phyloP scores from a whole-genome alignment of 2,888 invertebrate species.

The Sphecodes monilicornis region DNA sequence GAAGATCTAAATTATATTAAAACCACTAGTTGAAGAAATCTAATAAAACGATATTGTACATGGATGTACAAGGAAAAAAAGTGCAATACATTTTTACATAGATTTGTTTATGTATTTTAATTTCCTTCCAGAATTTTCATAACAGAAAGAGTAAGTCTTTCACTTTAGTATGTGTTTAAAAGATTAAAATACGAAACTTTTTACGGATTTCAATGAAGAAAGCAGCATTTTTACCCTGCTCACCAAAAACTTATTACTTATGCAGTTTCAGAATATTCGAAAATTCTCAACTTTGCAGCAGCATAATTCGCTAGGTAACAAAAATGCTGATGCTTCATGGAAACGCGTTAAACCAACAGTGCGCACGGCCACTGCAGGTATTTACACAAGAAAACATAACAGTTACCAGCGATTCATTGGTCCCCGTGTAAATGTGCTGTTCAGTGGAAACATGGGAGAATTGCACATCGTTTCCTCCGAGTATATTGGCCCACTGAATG shows the following conservation, averaged over 20 bases:
- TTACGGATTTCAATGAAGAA: no score
- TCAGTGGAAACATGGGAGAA: conserved; percentile 28
- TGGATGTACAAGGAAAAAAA: no score
- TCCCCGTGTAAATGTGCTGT: conserved; percentile 25
- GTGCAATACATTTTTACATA: no score
- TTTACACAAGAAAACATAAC: conserved; percentile 50
- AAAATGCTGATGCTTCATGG: conserved; percentile 36
- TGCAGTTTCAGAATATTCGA: background rate
- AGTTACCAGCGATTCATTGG: conserved; percentile 47
- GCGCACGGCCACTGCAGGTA: conserved; percentile 12
- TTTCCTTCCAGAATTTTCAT: no score
- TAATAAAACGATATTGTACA: no score
- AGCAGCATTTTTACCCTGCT: background rate
- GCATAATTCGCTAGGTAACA: background rate
- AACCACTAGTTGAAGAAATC: no score
- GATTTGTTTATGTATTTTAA: no score
- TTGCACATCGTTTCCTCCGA: conserved; percentile 37
- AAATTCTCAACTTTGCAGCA: background rate
- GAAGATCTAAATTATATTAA: no score
- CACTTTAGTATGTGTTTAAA: no score
- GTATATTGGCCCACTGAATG: conserved; percentile 17
- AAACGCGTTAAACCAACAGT: conserved; percentile 36
- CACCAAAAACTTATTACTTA: background rate
- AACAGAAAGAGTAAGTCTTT: no score
- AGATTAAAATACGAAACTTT: no score